Conservation (phyloP, 2,888 invertebrate species). For the Ypsolopha scabrella region DNA sequence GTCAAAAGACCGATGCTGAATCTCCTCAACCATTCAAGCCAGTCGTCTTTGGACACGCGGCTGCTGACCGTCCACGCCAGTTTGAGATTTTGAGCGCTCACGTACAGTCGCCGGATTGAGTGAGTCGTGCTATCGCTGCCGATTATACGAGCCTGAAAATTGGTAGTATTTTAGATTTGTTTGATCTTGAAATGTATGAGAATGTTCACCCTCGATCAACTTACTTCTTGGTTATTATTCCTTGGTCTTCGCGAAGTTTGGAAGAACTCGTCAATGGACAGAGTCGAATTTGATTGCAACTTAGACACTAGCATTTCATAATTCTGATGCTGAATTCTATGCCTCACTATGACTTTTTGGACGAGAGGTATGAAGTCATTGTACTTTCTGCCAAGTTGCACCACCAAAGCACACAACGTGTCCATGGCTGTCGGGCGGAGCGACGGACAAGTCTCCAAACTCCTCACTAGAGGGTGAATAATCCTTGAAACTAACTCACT, state of each 20-base stretch:
- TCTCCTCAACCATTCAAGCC: constrained; percentile 96
- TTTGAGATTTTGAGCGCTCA: constrained; percentile 86
- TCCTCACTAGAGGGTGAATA: constrained; percentile 92
- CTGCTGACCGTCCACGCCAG: constrained; percentile 93
- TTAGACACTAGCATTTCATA: constrained; percentile 85
- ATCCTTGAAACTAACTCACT: constrained; percentile 93
- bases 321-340: constrained; percentile 80
- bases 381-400: constrained; percentile 92
- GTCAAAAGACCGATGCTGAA: constrained; percentile 94
- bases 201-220: constrained; percentile 10
- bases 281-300: constrained; percentile 45
- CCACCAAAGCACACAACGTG: constrained; percentile 86
- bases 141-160: constrained; percentile 44
- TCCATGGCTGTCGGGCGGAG: constrained; percentile 88
- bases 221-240: constrained; percentile 79
- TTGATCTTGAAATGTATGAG: not conserved
- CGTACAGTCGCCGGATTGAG: constrained; percentile 84
- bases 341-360: constrained; percentile 83
- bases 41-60: constrained; percentile 96
- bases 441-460: constrained; percentile 84
- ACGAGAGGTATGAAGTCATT: constrained; percentile 93
- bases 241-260: constrained; percentile 72
- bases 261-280: constrained; percentile 76
- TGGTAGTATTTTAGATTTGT: not conserved
- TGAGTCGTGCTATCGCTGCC: constrained; percentile 74